Evolutionary conservation across 1,140 invertebrate genomes (phyloP), one percentile per base, ranked within the genome.

Genomic region (Drosophila pandora): DNA sequence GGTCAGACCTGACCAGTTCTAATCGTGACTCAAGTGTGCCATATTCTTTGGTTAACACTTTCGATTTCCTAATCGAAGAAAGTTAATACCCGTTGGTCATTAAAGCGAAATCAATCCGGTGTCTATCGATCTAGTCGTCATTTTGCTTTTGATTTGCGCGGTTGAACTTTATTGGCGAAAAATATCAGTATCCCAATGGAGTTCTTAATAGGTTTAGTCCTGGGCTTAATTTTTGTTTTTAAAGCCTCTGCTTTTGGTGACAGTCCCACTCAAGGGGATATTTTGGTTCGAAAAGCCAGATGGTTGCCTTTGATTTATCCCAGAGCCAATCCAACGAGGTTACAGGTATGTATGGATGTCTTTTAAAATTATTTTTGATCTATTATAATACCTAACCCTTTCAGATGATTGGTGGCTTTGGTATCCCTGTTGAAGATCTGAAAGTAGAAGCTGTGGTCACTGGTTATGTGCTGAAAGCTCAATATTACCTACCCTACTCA

Each of bases 321-420:
- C 0, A 61, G 69, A 23, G 48, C 61, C 0, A 34, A 64, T 47
- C 83, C 82, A 5, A 73, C 82, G 2, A 64, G 64, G 32, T 37
- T 87, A 32, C 76, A 87, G 45, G 82, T 85, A 3, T 55, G 74
- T 45, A 28, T 0, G 6, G 2, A 23, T 3, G 0, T 23, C 54
- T 1, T 3, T 12, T 1, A 2, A 22, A 0, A 41, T 12, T 21
- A 43, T 21, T 13, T 39, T 21, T 2, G 23, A 12, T 23, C 12
- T n/a, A 3, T 41, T 0, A 0, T n/a, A 6, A 30, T 7, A 57
- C 0, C 3, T 2, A 7, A 43, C 9, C n/a, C 8, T 4, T 13
- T 49, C 30, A 92, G 91, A 80, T 85, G 48, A 83, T 92, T n/a
- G 60, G 34, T 13, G 91, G 91, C 23, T 90, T 92, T 71, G 91